phyloP scores from a whole-genome alignment of 1,140 invertebrate genomes.

The Stegodyphus dumicola region DNA sequence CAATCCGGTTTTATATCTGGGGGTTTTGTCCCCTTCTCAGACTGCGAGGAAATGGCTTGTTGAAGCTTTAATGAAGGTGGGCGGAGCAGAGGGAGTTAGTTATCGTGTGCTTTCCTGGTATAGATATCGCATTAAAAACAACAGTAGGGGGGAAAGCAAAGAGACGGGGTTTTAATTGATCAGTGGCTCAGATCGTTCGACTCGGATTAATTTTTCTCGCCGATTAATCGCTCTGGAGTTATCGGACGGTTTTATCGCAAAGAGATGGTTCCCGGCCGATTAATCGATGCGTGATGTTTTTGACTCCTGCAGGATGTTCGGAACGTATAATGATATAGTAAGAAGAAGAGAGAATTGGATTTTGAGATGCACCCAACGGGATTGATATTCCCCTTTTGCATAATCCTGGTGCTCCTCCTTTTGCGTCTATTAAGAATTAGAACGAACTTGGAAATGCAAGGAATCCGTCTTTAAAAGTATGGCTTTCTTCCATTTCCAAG shows the following conservation, averaged over 20 bases:
- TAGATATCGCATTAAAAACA: background rate
- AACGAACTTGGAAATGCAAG: too few species aligned
- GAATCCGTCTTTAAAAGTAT: too few species aligned
- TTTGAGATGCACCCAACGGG: too few species aligned
- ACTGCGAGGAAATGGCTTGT: constrained; percentile 23
- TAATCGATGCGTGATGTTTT: background rate
- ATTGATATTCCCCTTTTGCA: too few species aligned
- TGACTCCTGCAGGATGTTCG: too few species aligned
- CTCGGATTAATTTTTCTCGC: constrained; percentile 6
- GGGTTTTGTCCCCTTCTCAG: background rate
- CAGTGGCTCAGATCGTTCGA: background rate
- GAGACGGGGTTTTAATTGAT: constrained; percentile 30
- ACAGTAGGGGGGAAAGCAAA: background rate
- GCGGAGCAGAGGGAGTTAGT: background rate
- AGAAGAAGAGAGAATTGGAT: too few species aligned
- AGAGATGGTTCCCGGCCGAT: background rate
- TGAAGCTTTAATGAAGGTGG: background rate
- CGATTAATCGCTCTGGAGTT: constrained; percentile 20
- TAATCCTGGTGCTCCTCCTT: too few species aligned
- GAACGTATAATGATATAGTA: too few species aligned
- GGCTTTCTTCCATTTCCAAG: too few species aligned
- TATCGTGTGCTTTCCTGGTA: background rate
- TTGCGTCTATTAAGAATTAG: too few species aligned
- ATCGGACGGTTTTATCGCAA: constrained; percentile 23
- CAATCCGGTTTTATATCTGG: background rate